These are phyloP conservation scores for Rotaria macrura DNA, from an alignment of 2,888 invertebrate species.

Conservation along the genomic window DNA sequence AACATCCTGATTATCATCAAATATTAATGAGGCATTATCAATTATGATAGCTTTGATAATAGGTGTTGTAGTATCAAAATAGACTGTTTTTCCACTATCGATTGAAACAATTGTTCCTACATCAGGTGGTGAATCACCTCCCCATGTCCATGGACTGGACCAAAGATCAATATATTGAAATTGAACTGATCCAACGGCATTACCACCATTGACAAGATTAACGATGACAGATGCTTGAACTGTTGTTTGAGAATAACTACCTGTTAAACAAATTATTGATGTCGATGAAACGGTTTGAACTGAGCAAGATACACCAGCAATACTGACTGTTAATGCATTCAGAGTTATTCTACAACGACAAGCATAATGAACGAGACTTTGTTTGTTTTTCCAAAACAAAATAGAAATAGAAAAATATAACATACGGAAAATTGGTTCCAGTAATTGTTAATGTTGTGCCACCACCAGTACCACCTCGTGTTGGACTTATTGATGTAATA, in stretches of 20 bases:
- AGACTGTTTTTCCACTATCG: slow-evolving; percentile 40
- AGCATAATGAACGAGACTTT: not conserved
- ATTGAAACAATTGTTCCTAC: slow-evolving; percentile 45
- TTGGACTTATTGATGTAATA: not conserved
- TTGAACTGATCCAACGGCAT: slow-evolving; percentile 18
- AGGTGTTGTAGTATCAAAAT: slow-evolving; percentile 43
- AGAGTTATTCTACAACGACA: not conserved
- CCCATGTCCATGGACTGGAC: slow-evolving; percentile 43
- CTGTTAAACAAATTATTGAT: slow-evolving; percentile 26
- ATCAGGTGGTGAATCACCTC: slow-evolving; percentile 38
- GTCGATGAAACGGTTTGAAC: slow-evolving; percentile 3
- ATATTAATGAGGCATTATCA: slow-evolving; percentile 39
- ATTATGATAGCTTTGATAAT: slow-evolving; percentile 44
- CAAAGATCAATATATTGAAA: slow-evolving; percentile 45
- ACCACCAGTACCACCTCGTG: slow-evolving; percentile 33
- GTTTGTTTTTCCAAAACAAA: not conserved
- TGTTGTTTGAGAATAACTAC: slow-evolving; percentile 17
- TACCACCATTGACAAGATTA: not conserved
- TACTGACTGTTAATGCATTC: not conserved
- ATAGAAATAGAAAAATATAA: too few relatives aligned
- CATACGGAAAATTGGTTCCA: slow-evolving; percentile 29
- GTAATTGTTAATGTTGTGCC: slow-evolving; percentile 28
- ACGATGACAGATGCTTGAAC: slow-evolving; percentile 7
- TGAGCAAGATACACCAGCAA: slow-evolving; percentile 1
- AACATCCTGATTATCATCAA: slow-evolving; percentile 34